phyloP scores from a whole-genome alignment of 2,888 invertebrate species.

The Campopleginae sp. region DNA sequence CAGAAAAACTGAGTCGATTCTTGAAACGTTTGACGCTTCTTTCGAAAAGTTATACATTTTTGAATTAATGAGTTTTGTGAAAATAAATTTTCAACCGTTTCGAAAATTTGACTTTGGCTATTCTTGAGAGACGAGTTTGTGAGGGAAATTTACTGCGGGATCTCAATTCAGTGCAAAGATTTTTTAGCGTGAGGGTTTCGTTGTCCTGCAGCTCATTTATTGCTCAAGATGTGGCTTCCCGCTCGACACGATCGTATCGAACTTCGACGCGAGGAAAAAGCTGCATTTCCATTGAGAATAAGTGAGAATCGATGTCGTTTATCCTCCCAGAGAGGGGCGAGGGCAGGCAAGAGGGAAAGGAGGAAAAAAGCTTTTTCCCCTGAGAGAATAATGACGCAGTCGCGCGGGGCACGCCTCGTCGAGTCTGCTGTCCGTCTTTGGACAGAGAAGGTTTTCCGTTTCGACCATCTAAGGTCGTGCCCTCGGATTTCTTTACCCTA shows the following conservation, averaged over 20 bases:
- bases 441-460: constrained; percentile 59
- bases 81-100: neutral
- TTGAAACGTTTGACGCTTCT: neutral
- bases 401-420: constrained; percentile 46
- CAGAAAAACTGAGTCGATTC: neutral
- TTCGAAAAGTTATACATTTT: neutral
- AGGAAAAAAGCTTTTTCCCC: constrained; percentile 34
- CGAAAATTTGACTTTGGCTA: neutral
- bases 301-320: constrained; percentile 22
- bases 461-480: constrained; percentile 62
- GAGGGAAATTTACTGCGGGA: neutral
- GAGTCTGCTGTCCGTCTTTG: constrained; percentile 48
- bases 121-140: neutral
- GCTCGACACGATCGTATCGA: constrained; percentile 30
- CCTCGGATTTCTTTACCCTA: constrained; percentile 52
- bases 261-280: constrained; percentile 18
- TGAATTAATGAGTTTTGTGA: neutral
- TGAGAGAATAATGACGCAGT: constrained; percentile 32
- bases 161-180: neutral
- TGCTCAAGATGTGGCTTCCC: neutral
- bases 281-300: constrained; percentile 32
- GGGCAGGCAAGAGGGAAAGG: neutral
- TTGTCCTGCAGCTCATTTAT: neutral
- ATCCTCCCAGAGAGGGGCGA: neutral
- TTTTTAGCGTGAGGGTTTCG: neutral